Percentiles rank a stretch among this genome's conserved stretches.
Evolutionary conservation across 2,797 vertebrate genomes (phyloP).

Genomic region (Notoglanidium macrostoma): DNA sequence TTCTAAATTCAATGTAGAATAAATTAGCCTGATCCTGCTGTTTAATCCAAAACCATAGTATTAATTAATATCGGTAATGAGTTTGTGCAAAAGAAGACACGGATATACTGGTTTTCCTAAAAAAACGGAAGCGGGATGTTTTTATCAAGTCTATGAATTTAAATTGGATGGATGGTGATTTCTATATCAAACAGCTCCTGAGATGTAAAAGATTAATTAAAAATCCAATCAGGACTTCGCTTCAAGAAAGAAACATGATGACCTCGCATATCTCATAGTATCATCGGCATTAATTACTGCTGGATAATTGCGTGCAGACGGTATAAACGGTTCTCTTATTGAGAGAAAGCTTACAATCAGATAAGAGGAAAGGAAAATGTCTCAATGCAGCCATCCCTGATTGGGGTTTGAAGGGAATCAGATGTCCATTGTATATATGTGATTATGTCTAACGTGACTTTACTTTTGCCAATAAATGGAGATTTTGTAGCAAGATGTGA

Average conservation of each 20-base stretch:
- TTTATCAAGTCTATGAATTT: neutral
- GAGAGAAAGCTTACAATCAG: slow-evolving; percentile 5
- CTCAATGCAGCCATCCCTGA: neutral
- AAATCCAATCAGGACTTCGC: slow-evolving; percentile 17
- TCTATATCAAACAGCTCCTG: neutral
- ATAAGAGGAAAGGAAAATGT: slow-evolving; percentile 14
- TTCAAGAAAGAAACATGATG: neutral
- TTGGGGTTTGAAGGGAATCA: neutral
- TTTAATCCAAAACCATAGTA: neutral
- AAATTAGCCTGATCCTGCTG: slow-evolving; percentile 11
- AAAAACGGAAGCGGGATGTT: neutral
- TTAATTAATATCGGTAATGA: neutral
- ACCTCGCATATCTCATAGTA: neutral
- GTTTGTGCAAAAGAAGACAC: slow-evolving; percentile 13
- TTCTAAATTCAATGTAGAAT: slow-evolving; percentile 29
- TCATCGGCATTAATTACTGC: slow-evolving; percentile 26
- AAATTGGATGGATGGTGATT: neutral
- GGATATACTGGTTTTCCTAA: neutral
- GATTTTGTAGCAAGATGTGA: slow-evolving; percentile 31
- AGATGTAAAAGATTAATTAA: neutral
- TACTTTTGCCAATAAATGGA: slow-evolving; percentile 57
- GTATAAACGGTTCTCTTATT: neutral
- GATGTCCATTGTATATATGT: slow-evolving; percentile 26
- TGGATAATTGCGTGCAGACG: slow-evolving; percentile 15
- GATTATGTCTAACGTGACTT: slow-evolving; percentile 41